Evolutionary conservation across 2,888 invertebrate genomes (phyloP).

Genomic region (Notodonta dromedarius): DNA sequence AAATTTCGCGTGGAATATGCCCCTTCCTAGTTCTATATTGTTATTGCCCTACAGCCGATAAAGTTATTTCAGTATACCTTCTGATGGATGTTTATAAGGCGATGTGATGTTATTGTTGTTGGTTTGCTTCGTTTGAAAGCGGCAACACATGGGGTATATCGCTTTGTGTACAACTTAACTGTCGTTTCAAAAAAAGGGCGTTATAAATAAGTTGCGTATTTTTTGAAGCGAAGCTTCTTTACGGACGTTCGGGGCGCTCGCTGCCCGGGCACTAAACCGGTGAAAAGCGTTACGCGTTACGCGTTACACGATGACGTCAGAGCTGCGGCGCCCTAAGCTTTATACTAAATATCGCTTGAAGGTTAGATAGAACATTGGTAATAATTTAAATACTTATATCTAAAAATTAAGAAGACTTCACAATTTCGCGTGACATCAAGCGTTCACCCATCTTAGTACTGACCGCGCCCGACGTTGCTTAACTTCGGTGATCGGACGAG

Average conservation of each 20-base stretch:
- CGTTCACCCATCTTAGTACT: constrained; percentile 76
- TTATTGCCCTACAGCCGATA: constrained; percentile 5
- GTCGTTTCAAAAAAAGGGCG: not conserved
- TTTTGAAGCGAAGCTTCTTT: not conserved
- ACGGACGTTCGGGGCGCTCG: too few relatives aligned
- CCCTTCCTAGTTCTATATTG: not conserved
- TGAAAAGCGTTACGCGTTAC: too few relatives aligned
- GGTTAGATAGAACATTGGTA: too few relatives aligned
- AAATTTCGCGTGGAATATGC: constrained; percentile 2
- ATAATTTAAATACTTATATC: too few relatives aligned
- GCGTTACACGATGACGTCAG: too few relatives aligned
- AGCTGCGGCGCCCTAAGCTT: too few relatives aligned
- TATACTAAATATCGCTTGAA: too few relatives aligned
- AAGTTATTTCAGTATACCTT: not conserved
- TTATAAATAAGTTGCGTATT: not conserved
- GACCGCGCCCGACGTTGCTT: constrained; percentile 69
- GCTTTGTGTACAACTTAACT: not conserved
- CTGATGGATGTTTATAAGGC: not conserved
- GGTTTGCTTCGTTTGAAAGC: not conserved
- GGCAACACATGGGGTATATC: not conserved
- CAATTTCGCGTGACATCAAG: constrained; percentile 12
- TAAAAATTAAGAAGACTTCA: too few relatives aligned
- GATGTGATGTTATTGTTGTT: not conserved
- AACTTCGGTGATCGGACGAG: constrained; percentile 73
- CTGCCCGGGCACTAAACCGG: too few relatives aligned